Base-by-base conservation (phyloP, 2,113 vertebrate species). In the Leucopternis melanops region DNA sequence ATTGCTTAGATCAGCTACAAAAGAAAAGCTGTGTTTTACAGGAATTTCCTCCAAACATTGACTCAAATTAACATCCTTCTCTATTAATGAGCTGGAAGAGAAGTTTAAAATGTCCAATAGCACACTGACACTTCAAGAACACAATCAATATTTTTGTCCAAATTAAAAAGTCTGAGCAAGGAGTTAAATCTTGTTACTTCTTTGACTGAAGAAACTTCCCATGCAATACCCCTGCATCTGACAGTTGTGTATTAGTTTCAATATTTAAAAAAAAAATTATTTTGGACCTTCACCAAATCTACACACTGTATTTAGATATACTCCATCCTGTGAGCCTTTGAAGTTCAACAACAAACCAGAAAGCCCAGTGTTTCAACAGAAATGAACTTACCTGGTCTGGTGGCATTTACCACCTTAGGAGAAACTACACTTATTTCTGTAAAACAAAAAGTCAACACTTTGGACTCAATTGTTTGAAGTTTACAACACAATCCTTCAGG, bases 1-100 rank as follows among this genome's bases (percentile, higher is more conserved):
- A 93, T 99, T 99, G 97, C 99, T 99, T 44, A 99, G 79, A 90
- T 99, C 99, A 81, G 98, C 99, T 99, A 94, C 63, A 98, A 97
- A 70, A 96, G 77, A 88, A 78, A 44, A 97, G 44, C 20, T 58
- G 74, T 10, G 81, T 82, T 93, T 97, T 81, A 96, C 15, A 91
- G 36, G 38, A 90, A 61, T 61, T 81, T 73, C 36, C 57, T 89
- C 63, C 61, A 62, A 83, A 88, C 16, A 20, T 5, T 3, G 2
- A 52, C 38, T 67, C 47, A 86, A 34, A 84, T 65, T n/a, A 84
- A 74, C 18, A 14, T 31, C 42, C 52, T 90, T 57, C 21, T 40
- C 58, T 45, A 47, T 2, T 34, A 63, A n/a, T 3, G 13, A 80
- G 59, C 27, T 49, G 34, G 32, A 88, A 88, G 31, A 44, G 16